Base-by-base conservation (phyloP, 2,888 invertebrate species). In the Hipparchia semele region DNA sequence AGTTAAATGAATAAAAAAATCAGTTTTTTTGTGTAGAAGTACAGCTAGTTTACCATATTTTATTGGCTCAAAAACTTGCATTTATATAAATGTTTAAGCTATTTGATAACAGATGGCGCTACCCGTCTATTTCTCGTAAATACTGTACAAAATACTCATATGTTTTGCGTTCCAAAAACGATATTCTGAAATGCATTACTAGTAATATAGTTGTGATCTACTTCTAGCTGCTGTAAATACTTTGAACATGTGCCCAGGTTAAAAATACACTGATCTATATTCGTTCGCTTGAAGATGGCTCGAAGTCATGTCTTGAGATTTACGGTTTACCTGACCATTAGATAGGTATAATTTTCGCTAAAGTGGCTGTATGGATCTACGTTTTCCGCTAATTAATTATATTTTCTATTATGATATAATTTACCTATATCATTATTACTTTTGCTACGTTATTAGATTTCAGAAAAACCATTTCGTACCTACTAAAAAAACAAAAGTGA, bases 61-160 rank as follows among this genome's bases (percentile, higher is more conserved):
- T 39, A 39, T 13, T 13, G 23, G 6, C 2, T 46, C 2, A 13
- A 5, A 1, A 7, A n/a, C 7, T 7, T 7, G 12, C n/a, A 62
- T 46, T 46, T 46, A 3, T 9, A 3, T 62, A 68, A 59, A 71
- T 33, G 45, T 62, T 84, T 78, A 9, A 6, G 84, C 92, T 92
- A 92, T 84, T 90, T 83, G 78, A 71, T 77, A 78, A 83, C 69
- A 91, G 92, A 86, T 90, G 90, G 87, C 91, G 86, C 82, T 80
- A 80, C 70, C 3, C 53, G 80, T 72, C 12, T 33, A 39, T n/a
- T 23, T n/a, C 51, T 53, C 8, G 12, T 33, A 56, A 23, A 51
- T 9, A 5, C 39, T 46, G 56, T 45, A 56, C 56, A 39, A 4
- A 4, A 39, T 60, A 10, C 39, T 10, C 33, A 39, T n/a, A 56